These are phyloP conservation scores for Albula goreensis DNA, from an alignment of 2,113 vertebrate species.

Conservation along the genomic window DNA sequence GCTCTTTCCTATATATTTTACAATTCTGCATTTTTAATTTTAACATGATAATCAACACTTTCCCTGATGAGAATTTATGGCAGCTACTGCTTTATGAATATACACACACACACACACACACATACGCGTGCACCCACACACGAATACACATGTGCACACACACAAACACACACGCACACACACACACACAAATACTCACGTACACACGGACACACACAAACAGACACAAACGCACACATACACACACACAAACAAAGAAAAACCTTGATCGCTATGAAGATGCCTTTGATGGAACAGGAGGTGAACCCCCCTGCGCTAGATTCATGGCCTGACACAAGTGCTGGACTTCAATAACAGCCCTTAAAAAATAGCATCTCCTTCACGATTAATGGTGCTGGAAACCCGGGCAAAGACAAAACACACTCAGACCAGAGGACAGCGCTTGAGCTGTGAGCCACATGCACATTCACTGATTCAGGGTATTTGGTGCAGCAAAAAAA, in stretches of 20 bases:
- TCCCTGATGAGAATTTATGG: neutral
- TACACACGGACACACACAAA: neutral
- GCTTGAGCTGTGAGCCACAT: neutral
- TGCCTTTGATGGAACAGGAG: slow-evolving; percentile 28
- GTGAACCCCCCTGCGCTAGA: slow-evolving; percentile 35
- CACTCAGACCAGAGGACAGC: slow-evolving; percentile 1
- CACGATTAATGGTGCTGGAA: slow-evolving; percentile 43
- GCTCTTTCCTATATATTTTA: no score
- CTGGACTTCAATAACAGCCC: slow-evolving; percentile 33
- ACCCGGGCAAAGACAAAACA: slow-evolving; percentile 1
- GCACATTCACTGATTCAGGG: neutral
- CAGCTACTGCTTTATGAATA: neutral
- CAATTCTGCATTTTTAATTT: no score
- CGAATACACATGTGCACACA: neutral
- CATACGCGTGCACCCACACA: no score
- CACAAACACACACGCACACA: neutral
- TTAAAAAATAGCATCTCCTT: slow-evolving; percentile 46
- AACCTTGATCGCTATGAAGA: slow-evolving; percentile 23
- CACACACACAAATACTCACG: no score
- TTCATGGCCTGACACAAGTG: slow-evolving; percentile 29
- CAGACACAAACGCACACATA: neutral
- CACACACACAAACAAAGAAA: neutral
- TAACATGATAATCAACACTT: no score
- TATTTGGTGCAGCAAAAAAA: neutral
- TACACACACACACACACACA: neutral